Conservation (phyloP, 2,113 vertebrate species). For the Tinamus guttatus region DNA sequence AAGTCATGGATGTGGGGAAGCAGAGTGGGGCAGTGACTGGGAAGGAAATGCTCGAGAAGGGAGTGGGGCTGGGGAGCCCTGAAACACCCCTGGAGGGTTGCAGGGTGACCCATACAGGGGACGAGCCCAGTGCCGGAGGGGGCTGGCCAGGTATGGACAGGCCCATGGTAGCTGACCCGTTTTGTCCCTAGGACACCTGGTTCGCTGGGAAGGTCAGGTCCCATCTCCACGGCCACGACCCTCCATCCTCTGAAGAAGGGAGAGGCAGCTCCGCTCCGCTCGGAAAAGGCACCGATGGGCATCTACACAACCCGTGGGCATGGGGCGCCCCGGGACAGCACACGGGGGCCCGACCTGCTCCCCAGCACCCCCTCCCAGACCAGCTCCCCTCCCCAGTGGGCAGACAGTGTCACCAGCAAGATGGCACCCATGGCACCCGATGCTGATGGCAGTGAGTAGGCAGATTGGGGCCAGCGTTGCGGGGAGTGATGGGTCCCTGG, state of each 20-base stretch:
- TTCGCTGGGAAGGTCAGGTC: neutral
- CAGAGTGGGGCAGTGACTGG: constrained; percentile 68
- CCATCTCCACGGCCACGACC: neutral
- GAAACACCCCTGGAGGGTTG: neutral
- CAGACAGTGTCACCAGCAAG: constrained; percentile 54
- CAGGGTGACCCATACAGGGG: neutral
- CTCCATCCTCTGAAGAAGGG: neutral
- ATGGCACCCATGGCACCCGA: neutral
- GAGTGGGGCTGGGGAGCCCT: fast-evolving
- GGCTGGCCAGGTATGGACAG: neutral
- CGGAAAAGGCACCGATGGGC: neutral
- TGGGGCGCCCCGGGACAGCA: neutral
- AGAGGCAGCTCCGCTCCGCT: neutral
- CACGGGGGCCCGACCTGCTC: neutral
- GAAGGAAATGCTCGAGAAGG: neutral
- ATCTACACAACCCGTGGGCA: neutral
- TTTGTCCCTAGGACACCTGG: neutral
- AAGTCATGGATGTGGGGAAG: constrained; percentile 74
- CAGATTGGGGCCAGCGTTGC: neutral
- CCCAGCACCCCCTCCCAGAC: neutral
- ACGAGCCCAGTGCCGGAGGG: neutral
- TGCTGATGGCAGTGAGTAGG: constrained; percentile 63
- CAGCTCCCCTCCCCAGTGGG: constrained; percentile 61
- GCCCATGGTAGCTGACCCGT: neutral
- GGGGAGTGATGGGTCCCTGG: fast-evolving